Evolutionary conservation across 2,888 invertebrate genomes (phyloP), one percentile per base, ranked within the genome.

Genomic region (Laothoe populi): DNA sequence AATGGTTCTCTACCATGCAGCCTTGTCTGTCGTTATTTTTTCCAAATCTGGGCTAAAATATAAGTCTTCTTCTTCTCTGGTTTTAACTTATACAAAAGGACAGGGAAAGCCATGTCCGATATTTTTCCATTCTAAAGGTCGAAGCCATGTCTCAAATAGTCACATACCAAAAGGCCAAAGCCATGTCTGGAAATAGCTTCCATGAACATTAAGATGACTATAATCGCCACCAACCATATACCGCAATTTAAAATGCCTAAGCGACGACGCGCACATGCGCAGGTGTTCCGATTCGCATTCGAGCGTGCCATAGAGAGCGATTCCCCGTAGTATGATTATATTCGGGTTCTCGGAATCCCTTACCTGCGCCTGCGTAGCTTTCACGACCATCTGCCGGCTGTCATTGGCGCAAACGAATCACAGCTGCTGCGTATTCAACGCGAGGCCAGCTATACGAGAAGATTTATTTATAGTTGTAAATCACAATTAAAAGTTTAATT

Each of bases 271-370:
- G 61, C 11, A 11, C 38, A 45, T 48, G 48, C 72, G 84, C 87
- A 89, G 88, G 86, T 87, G 89, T 85, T 79, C 35, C 79, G 70
- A 81, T 85, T 84, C 81, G 81, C 84, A 80, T 81, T 80, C 74
- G 78, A 81, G 78, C 79, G 80, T 53, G 78, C 82, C 76, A 79
- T 86, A 83, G 83, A 87, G 86, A 86, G 84, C 82, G 83, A 84
- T 92, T 91, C 88, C 82, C 73, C 82, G 89, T 88, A 90, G 73
- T 75, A 81, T 84, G 87, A 90, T 90, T 92, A 90, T 90, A 91
- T 91, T 92, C 86, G 90, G 87, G 83, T 92, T 91, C 92, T 87
- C 73, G 75, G 91, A 92, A 92, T 79, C 84, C 82, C 85, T 80
- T 91, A 91, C 92, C 91, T 90, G 90, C 84, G 81, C 74, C 74